Evolutionary conservation across 2,888 invertebrate species (phyloP).

Genomic region (Encarsia formosa): DNA sequence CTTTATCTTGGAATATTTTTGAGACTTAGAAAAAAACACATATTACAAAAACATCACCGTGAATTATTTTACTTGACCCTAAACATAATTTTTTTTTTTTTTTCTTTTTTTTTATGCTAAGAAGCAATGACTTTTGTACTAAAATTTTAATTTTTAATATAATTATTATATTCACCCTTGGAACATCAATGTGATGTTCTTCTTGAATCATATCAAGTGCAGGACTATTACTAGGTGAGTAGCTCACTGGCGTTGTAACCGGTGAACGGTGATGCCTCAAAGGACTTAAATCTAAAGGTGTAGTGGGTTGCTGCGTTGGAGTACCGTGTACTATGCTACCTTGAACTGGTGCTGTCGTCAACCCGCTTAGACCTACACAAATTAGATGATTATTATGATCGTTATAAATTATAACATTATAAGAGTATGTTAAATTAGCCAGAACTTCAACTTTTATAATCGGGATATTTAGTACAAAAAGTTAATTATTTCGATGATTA

Average conservation of each 20-base stretch:
- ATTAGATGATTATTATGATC: neutral
- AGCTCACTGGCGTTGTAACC: constrained; percentile 52
- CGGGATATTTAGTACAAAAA: no score
- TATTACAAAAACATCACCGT: no score
- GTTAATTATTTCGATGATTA: neutral
- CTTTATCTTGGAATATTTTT: no score
- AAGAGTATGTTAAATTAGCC: no score
- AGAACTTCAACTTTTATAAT: no score
- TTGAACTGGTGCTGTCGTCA: constrained; percentile 62
- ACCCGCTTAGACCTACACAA: constrained; percentile 64
- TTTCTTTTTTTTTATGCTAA: no score
- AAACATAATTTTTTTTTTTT: no score
- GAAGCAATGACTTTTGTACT: no score
- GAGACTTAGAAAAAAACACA: no score
- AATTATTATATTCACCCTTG: constrained; percentile 44
- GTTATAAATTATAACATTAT: no score
- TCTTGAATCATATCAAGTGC: constrained; percentile 76
- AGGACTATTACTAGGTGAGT: constrained; percentile 56
- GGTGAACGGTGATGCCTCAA: constrained; percentile 49
- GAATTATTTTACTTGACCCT: no score
- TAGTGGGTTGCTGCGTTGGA: constrained; percentile 57
- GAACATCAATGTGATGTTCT: constrained; percentile 58
- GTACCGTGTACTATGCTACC: constrained; percentile 74
- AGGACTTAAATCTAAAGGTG: constrained; percentile 57
- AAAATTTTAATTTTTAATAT: no score